Percentiles rank a stretch among this genome's conserved stretches.
phyloP scores from a whole-genome alignment of 2,888 invertebrate genomes.

The Helobdella robusta region DNA sequence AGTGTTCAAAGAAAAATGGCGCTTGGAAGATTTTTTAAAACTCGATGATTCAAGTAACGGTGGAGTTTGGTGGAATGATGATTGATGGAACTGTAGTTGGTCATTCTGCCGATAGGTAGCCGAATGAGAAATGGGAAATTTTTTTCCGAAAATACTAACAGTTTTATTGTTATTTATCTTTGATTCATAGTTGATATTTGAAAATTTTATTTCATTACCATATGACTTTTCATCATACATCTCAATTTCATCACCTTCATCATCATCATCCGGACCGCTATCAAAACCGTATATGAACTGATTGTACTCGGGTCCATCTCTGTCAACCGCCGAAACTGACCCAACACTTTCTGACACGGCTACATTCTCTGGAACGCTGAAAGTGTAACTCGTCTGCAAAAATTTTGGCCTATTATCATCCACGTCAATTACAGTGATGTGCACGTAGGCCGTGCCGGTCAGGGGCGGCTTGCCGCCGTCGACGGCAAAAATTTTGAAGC shows the following conservation, averaged over 20 bases:
- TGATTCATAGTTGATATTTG: background rate
- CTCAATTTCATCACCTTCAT: background rate
- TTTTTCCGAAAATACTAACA: background rate
- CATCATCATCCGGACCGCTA: conserved; percentile 4
- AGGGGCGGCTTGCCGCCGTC: conserved; percentile 72
- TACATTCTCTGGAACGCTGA: conserved; percentile 33
- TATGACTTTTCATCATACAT: too few species aligned
- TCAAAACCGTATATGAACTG: conserved; percentile 29
- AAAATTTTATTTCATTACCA: background rate
- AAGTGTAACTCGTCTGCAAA: conserved; percentile 27
- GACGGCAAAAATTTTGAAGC: conserved; percentile 65
- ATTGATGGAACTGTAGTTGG: background rate
- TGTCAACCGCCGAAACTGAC: conserved; percentile 31
- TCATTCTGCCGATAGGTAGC: too few species aligned
- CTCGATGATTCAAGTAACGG: background rate
- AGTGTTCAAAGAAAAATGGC: conserved; percentile 28
- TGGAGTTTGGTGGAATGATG: background rate
- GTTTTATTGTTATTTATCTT: background rate
- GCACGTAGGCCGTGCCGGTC: conserved; percentile 72
- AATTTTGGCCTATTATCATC: conserved; percentile 34
- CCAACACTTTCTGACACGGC: conserved; percentile 42
- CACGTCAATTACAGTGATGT: conserved; percentile 32
- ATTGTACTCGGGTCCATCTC: conserved; percentile 29
- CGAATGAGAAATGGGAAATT: too few species aligned
- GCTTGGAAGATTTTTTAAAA: conserved; percentile 7